Base-by-base conservation (phyloP, 2,797 vertebrate genomes). In the Peromyscus aztecus region DNA sequence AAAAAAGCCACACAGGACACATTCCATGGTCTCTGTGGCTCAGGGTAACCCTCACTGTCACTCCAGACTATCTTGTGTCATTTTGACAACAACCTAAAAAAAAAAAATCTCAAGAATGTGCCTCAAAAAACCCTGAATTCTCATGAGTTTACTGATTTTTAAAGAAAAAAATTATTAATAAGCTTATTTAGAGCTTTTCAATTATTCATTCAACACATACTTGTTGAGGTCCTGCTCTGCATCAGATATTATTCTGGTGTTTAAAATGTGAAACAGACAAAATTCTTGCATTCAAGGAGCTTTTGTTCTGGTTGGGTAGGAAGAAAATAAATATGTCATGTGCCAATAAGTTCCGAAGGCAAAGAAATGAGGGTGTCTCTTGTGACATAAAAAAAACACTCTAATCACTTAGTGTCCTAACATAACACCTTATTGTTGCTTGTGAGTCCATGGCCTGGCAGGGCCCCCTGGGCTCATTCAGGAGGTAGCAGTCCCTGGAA, bases 291-390 rank as follows among this genome's bases (percentile, higher is more conserved):
- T 85, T 77, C 40, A 57, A 69, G 46, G 65, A 71, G 40, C 23
- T 77, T 96, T 73, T 40, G 19, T 94, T 92, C 91, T 84, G 43
- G 43, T 78, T 57, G 65, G 11, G 24, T 83, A 21, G 59, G n/a
- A 92, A 90, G 85, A 92, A 92, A 69, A 76, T 29, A 55, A 71
- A 76, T 63, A 43, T 78, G 61, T 81, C 52, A 69, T 80, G 5
- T 57, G 43, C 27, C 46, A 63, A 21, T 57, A 24, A 55, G 43
- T 65, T 86, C 31, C 57, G 12, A 92, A 86, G 80, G 76, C 21
- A 86, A 82, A 61, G 55, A 40, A 73, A 19, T 46, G 13, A 46
- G 40, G 37, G 1, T 27, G 17, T 90, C 81, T 94, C 76, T 85
- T 14, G 16, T 82, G 82, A 14, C 0, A 7, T 59, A 55, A 89